Evolutionary conservation across 1,140 invertebrate genomes (phyloP), one percentile per base, ranked within the genome.

Genomic region (Brachionus koreanus): DNA sequence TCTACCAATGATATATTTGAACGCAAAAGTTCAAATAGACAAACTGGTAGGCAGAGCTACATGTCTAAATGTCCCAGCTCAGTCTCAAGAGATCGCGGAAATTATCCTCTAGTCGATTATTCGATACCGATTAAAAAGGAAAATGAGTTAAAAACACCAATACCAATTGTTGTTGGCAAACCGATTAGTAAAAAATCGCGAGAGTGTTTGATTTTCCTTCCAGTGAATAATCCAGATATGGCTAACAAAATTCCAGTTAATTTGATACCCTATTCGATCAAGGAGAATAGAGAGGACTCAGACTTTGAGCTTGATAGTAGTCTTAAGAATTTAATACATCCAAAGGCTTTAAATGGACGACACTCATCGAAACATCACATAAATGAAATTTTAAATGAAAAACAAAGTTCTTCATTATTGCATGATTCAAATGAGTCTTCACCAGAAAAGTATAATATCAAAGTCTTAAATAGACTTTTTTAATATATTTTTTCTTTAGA

Each of bases 221-320:
- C 65, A 10, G 65, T 69, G n/a, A 69, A 69, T 69, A 69, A 69
- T 69, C 29, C 65, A 4, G 33, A 69, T 69, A n/a, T 69, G 37
- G 37, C 39, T 1, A 39, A 69, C 6, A 69, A 69, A 19, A 39
- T 69, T 39, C 65, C 65, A 5, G 35, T 69, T n/a, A 69, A 69
- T 69, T 19, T 69, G 19, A 39, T 69, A 7, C 65, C 65, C 6
- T 69, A 69, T 69, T 39, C 65, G 5, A 16, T 69, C 16, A 69
- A 69, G 33, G 35, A 39, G 2, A n/a, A 37, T 5, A 69, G n/a
- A 19, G 33, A 69, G 5, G 65, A 69, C 16, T 69, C 16, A 19
- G 65, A 69, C 12, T 12, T 16, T 9, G 37, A 69, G 6, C 37
- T 69, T 69, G 35, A 69, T 19, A 39, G n/a, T 39, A 39, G 35